phyloP scores from a whole-genome alignment of 2,888 invertebrate species.

The Drosophila flavopinicola region DNA sequence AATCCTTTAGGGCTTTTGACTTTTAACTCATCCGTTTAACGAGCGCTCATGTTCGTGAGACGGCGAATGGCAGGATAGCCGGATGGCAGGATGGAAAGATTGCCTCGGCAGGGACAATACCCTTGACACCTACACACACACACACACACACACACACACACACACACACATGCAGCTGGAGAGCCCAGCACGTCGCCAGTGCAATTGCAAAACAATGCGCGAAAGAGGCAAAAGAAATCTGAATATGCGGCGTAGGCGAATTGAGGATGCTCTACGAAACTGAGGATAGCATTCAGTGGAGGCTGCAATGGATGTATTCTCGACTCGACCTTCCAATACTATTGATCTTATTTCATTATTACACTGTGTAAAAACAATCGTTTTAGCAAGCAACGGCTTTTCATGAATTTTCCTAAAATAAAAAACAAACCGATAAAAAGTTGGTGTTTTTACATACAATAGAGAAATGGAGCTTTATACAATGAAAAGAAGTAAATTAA shows the following conservation, averaged over 20 bases:
- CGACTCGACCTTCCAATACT: too few species aligned
- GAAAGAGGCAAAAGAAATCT: conserved; percentile 36
- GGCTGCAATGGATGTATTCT: too few species aligned
- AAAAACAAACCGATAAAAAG: too few species aligned
- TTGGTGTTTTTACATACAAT: too few species aligned
- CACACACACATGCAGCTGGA: conserved; percentile 10
- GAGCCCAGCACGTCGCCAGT: conserved; percentile 53
- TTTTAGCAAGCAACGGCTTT: too few species aligned
- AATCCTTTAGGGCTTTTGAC: conserved; percentile 83
- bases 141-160: conserved; percentile 17
- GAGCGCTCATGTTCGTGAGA: conserved; percentile 76
- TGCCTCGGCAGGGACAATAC: conserved; percentile 68
- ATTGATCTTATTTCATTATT: too few species aligned
- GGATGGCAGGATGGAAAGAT: conserved; percentile 42
- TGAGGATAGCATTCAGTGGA: too few species aligned
- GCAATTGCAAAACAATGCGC: conserved; percentile 67
- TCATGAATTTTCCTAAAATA: too few species aligned
- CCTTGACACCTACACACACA: conserved; percentile 67
- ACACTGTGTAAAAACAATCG: too few species aligned
- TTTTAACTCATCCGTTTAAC: conserved; percentile 81
- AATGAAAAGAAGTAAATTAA: too few species aligned
- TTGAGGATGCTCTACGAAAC: conserved; percentile 33
- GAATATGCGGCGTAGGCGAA: conserved; percentile 7
- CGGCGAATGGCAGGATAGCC: conserved; percentile 36
- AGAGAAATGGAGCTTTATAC: too few species aligned